Evolutionary conservation across 2,113 vertebrate genomes (phyloP).

Genomic region (Thalassoma bifasciatum): DNA sequence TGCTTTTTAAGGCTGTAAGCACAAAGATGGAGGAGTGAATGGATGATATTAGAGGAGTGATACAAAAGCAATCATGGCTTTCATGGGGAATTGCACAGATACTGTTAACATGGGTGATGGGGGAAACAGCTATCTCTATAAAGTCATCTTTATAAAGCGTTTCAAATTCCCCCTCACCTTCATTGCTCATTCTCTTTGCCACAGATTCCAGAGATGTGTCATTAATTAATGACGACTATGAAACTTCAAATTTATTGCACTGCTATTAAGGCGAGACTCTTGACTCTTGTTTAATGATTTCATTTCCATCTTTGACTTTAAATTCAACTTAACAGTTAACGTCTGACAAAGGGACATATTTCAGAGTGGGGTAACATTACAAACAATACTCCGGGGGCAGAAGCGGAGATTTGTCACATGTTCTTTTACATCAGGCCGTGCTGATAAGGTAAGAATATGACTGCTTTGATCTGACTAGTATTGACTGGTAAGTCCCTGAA

Average conservation of each 20-base stretch:
- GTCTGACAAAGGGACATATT: conserved; percentile 19
- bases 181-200: conserved; percentile 45
- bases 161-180: conserved; percentile 31
- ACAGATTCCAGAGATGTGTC: conserved; percentile 11
- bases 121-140: neutral
- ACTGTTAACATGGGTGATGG: conserved; percentile 2
- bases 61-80: conserved; percentile 64
- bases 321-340: conserved; percentile 29
- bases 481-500: conserved; percentile 72
- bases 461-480: conserved; percentile 61
- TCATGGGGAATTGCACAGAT: conserved; percentile 58
- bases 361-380: conserved; percentile 4
- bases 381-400: conserved; percentile 36
- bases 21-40: conserved; percentile 45
- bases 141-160: conserved; percentile 19
- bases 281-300: conserved; percentile 44
- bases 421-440: conserved; percentile 42
- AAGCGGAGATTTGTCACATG: conserved; percentile 20
- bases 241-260: conserved; percentile 7
- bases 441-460: conserved; percentile 67
- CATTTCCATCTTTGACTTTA: conserved; percentile 39
- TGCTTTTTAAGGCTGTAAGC: conserved; percentile 36
- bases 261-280: conserved; percentile 26
- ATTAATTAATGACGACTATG: conserved; percentile 41
- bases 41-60: conserved; percentile 43